A percentile compares a stretch with the other conserved stretches of the same genome.
Conservation (phyloP, 2,113 vertebrate genomes). For the Lophotis ruficrista region DNA sequence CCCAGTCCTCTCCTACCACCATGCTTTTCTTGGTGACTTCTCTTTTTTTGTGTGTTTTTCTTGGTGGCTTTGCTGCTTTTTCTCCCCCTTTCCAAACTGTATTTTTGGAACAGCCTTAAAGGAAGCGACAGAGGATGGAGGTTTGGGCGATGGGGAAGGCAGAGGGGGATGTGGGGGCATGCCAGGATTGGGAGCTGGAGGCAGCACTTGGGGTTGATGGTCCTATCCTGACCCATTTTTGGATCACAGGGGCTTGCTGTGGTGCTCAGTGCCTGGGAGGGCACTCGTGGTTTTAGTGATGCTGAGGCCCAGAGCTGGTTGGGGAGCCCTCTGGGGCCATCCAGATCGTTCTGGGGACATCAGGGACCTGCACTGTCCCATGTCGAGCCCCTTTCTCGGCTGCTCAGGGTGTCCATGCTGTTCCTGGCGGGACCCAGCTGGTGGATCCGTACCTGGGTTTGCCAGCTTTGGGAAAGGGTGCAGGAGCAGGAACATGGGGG, state of each 20-base stretch:
- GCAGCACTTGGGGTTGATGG: neutral
- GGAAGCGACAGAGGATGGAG: neutral
- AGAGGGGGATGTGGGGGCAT: accelerated
- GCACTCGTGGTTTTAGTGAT: neutral
- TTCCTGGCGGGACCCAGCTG: neutral
- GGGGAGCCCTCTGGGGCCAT: neutral
- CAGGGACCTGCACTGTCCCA: neutral
- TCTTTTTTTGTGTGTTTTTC: neutral
- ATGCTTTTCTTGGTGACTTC: neutral
- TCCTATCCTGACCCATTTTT: neutral
- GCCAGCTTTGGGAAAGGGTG: neutral
- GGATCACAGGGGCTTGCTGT: neutral
- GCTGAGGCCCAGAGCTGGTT: neutral
- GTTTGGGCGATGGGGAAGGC: neutral
- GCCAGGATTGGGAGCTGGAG: neutral
- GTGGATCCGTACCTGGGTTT: neutral
- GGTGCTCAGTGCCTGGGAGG: neutral
- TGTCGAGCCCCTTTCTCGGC: neutral
- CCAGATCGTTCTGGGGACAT: neutral
- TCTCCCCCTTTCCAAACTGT: neutral
- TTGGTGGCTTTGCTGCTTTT: neutral
- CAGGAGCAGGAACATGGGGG: neutral
- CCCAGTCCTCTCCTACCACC: neutral
- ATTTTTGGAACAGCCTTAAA: neutral
- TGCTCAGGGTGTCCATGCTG: neutral